Conservation (phyloP, 2,888 invertebrate genomes). For the Chirona hameri region DNA sequence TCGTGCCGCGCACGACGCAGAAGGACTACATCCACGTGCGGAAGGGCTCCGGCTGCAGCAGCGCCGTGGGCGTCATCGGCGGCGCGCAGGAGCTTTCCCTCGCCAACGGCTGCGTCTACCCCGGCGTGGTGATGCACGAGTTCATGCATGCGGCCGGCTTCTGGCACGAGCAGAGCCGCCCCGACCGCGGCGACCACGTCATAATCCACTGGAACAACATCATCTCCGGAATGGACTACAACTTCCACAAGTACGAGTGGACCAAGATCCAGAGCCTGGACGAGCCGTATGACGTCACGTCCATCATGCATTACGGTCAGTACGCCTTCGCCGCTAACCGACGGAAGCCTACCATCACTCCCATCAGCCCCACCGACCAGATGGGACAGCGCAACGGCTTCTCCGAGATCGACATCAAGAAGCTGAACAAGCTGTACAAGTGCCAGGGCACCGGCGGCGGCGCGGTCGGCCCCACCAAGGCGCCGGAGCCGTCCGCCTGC, state of each 20-base stretch:
- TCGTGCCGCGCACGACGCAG: conserved; percentile 43
- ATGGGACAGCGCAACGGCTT: conserved; percentile 47
- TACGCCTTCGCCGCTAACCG: conserved; percentile 46
- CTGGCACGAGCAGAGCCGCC: conserved; percentile 53
- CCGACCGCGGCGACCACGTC: conserved; percentile 51
- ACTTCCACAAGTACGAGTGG: conserved; percentile 45
- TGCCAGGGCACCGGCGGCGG: conserved; percentile 39
- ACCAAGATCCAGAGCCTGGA: conserved; percentile 44
- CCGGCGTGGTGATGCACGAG: conserved; percentile 52
- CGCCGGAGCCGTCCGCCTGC: background rate
- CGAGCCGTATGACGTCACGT: conserved; percentile 45
- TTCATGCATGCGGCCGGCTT: conserved; percentile 52
- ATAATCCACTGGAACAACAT: conserved; percentile 46
- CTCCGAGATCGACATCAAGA: conserved; percentile 42
- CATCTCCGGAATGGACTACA: conserved; percentile 44
- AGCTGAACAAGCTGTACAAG: conserved; percentile 43
- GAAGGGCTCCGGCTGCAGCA: conserved; percentile 47
- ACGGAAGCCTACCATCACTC: conserved; percentile 45
- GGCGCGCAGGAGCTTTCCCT: conserved; percentile 51
- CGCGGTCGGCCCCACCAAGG: background rate
- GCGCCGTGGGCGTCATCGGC: conserved; percentile 51
- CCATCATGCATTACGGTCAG: conserved; percentile 49
- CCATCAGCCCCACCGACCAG: conserved; percentile 42
- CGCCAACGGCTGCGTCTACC: conserved; percentile 44
- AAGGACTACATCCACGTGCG: conserved; percentile 42